Evolutionary conservation across 1,140 invertebrate species (phyloP).

Genomic region (Procambarus virginalis): DNA sequence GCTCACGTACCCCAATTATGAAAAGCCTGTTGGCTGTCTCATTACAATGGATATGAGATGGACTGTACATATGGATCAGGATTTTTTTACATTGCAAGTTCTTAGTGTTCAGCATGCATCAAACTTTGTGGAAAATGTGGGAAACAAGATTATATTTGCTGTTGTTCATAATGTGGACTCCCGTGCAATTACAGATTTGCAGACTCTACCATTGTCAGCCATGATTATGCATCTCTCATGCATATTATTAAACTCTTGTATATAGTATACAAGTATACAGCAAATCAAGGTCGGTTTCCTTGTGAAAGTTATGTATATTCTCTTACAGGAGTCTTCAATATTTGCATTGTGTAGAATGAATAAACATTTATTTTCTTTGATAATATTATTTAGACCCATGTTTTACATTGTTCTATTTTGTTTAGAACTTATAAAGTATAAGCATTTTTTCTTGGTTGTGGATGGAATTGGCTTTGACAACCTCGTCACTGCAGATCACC

Average conservation of each 20-base stretch:
- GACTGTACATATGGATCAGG: not conserved
- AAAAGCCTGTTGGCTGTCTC: conserved; percentile 11
- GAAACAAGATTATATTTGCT: not conserved
- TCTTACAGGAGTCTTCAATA: conserved; percentile 13
- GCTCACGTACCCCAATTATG: conserved; percentile 4
- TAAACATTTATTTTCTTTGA: conserved; percentile 56
- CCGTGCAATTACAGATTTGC: not conserved
- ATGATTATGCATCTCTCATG: not conserved
- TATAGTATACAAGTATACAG: too few species aligned
- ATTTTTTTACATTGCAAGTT: conserved; percentile 6
- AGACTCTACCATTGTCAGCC: not conserved
- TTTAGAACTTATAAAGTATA: too few species aligned
- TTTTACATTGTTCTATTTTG: too few species aligned
- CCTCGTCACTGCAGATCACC: too few species aligned
- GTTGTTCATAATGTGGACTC: conserved; percentile 2
- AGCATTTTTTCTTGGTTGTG: too few species aligned
- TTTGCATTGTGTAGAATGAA: conserved; percentile 46
- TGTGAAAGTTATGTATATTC: not conserved
- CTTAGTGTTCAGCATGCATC: not conserved
- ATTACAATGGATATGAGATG: conserved; percentile 7
- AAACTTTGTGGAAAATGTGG: not conserved
- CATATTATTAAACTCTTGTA: conserved; percentile 2
- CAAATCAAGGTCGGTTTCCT: not conserved
- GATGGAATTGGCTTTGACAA: too few species aligned
- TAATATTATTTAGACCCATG: not conserved